Evolutionary conservation across 2,113 vertebrate genomes (phyloP).

Genomic region (Candoia aspera): DNA sequence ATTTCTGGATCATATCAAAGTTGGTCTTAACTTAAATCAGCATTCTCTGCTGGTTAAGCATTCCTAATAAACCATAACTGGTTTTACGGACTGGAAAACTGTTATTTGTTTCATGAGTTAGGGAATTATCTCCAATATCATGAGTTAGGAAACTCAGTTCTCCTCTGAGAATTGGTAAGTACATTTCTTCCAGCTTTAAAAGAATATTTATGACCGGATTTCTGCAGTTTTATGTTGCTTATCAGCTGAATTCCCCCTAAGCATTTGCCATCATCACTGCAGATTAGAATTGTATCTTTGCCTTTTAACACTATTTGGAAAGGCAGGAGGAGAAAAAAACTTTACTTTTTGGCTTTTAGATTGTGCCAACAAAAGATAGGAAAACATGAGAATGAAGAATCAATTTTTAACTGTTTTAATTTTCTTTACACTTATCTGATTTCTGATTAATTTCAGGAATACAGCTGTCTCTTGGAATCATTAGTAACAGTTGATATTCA

Average conservation of each 20-base stretch:
- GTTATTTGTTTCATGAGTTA: neutral
- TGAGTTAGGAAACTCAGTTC: neutral
- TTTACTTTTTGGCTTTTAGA: neutral
- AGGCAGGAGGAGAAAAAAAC: neutral
- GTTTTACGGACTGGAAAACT: neutral
- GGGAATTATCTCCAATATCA: neutral
- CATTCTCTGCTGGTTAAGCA: neutral
- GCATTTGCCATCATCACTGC: neutral
- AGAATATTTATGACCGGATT: neutral
- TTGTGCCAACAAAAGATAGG: neutral
- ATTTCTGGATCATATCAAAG: neutral
- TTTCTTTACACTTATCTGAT: neutral
- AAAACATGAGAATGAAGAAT: neutral
- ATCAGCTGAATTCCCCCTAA: neutral
- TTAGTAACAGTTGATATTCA: neutral
- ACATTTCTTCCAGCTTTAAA: neutral
- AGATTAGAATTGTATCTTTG: constrained; percentile 3
- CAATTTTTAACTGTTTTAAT: neutral
- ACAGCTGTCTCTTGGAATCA: neutral
- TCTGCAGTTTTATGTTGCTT: neutral
- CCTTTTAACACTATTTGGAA: neutral
- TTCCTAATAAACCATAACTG: neutral
- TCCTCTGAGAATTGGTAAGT: neutral
- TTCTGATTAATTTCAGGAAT: neutral
- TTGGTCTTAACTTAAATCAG: neutral